Base-by-base conservation (phyloP, 2,888 invertebrate genomes). In the Lasioglossum villosulum region DNA sequence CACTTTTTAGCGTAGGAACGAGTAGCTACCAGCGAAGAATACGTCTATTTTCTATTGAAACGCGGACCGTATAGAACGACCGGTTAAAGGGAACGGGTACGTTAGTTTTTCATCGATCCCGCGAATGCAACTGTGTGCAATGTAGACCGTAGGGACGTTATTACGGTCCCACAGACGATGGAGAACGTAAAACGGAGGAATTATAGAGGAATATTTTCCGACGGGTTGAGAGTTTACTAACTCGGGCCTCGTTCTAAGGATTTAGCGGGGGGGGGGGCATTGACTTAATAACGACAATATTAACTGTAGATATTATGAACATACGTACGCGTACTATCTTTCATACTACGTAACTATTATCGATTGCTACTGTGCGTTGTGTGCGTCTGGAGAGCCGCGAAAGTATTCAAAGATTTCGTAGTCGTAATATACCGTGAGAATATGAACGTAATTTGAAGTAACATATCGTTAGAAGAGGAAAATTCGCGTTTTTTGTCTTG, bases 201-300 rank as follows among this genome's bases (percentile, higher is more conserved):
- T 72, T 68, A 73, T 72, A 34, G 59, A 19, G 56, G n/a, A 73
- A 79, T 84, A 80, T 81, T 86, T 86, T 75, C 66, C 66, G 77
- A 34, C 52, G 34, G 52, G n/a, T 27, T 30, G 30, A 48, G 83
- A 79, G 82, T 73, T 68, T 80, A 76, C 48, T 48, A 27, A 63
- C 79, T 82, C 72, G 81, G 73, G 85, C 85, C 85, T 87, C 88
- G 77, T 84, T 82, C 76, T 83, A 86, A 79, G 39, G 45, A 66
- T 70, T 76, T 71, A 71, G 30, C n/a, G 74, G 80, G 39, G 71
- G 82, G 39, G 77, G 80, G 75, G 80, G 73, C 82, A 73, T 84
- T 83, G 88, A 92, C 90, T 91, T 91, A 92, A 93, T 89, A 80
- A 92, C 88, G 94, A 94, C 94, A 94, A 94, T 94, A 94, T 91